Conservation (phyloP, 2,113 vertebrate species). For the Laticauda laticaudata region DNA sequence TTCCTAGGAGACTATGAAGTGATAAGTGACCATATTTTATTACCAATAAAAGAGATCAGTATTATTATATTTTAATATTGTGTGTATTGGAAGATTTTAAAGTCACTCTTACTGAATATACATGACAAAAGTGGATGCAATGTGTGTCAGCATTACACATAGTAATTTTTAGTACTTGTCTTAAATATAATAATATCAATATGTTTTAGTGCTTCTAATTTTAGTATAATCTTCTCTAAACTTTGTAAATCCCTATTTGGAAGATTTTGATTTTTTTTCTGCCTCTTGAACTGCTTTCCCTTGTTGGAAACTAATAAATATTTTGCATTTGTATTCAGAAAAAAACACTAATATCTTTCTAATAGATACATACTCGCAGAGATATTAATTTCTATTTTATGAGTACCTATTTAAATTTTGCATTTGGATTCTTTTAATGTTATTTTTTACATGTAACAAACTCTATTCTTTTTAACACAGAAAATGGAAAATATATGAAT, state of each 20-base stretch:
- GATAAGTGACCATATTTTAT: neutral
- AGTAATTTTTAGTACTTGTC: neutral
- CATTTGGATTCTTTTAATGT: neutral
- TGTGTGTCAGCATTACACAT: neutral
- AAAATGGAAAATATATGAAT: neutral
- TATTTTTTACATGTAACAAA: neutral
- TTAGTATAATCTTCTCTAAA: neutral
- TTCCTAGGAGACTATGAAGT: neutral
- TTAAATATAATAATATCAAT: neutral
- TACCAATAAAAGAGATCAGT: neutral
- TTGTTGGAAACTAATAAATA: neutral
- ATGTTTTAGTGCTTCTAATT: neutral
- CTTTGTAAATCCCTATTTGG: neutral
- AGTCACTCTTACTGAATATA: neutral
- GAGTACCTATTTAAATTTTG: neutral
- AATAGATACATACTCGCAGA: neutral
- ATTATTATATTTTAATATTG: neutral
- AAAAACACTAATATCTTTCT: neutral
- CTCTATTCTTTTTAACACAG: neutral
- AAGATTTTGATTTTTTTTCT: neutral
- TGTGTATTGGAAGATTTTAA: neutral
- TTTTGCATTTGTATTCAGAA: neutral
- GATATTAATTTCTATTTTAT: neutral
- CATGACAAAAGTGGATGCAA: neutral
- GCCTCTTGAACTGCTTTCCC: neutral